Base-by-base conservation (phyloP, 2,113 vertebrate genomes). In the Oncorhynchus kisutch region DNA sequence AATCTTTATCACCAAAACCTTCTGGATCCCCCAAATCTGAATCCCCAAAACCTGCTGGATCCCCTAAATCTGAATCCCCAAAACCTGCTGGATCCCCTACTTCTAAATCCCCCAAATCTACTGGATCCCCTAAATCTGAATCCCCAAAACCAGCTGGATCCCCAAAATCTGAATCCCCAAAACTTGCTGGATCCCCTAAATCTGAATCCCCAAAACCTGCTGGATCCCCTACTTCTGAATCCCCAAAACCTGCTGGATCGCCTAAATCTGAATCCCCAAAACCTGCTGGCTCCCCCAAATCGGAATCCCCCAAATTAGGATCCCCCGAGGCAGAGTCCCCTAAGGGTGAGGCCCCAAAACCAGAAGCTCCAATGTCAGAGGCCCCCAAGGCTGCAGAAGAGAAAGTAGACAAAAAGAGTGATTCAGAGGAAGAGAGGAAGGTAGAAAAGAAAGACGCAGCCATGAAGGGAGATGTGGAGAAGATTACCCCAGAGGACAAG, bases 401-500 rank as follows among this genome's bases (percentile, higher is more conserved):
- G 60, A 92, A 84, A 22, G 14, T 85, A 11, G 92, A 91, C 48
- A 88, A 90, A 68, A 93, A 93, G 78, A 84, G 77, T 0, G 94
- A 93, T 2, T 48, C 86, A n/a, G 82, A 90, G 70, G 91, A 87
- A 2, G 91, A 90, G 18, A 92, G 91, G 72, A 80, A 89, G 48
- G 95, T 75, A 0, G 86, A 88, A 4, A 95, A 94, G 90, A 96
- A 92, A 29, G 93, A 92, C 5, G 90, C 88, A 2, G 93, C 88
- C 62, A 89, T 91, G 88, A 92, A 92, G 0, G 91, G 91, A 0
- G 88, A 92, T 0, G 1, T 84, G 1, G 89, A 84, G 59, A 96
- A 96, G 88, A 95, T 93, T 85, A 95, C 95, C 75, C 94, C 94
- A 0, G 93, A 95, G 74, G 93, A 94, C 1, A 97, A 96, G 1